Conservation (phyloP, 2,797 vertebrate species). For the Cheirogaleus major region DNA sequence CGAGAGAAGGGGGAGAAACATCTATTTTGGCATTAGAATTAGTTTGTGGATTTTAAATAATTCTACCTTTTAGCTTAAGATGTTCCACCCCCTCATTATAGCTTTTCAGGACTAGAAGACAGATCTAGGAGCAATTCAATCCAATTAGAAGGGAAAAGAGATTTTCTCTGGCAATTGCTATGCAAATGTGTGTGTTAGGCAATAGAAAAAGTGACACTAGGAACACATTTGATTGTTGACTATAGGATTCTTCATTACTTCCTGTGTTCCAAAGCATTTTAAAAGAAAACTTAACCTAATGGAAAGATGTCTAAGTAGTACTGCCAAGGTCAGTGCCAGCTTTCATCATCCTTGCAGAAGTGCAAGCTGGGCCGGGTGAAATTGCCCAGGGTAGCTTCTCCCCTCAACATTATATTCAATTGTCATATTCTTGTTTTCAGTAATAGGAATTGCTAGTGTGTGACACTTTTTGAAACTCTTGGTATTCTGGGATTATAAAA, state of each 20-base stretch:
- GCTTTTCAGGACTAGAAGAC: constrained; percentile 63
- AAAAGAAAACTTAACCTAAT: background rate
- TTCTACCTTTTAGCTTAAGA: constrained; percentile 46
- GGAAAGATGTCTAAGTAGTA: background rate
- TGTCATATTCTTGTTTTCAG: constrained; percentile 60
- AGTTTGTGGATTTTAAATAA: constrained; percentile 53
- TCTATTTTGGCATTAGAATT: background rate
- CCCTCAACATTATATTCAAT: background rate
- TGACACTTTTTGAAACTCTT: constrained; percentile 60
- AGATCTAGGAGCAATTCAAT: constrained; percentile 69
- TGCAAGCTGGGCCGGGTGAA: background rate
- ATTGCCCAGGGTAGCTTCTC: constrained; percentile 28
- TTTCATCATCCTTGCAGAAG: background rate
- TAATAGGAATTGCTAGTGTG: constrained; percentile 64
- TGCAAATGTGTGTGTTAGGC: constrained; percentile 29
- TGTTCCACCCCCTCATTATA: constrained; percentile 56
- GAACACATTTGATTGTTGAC: background rate
- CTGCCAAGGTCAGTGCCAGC: constrained; percentile 41
- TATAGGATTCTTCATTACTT: constrained; percentile 33
- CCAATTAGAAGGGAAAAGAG: constrained; percentile 67
- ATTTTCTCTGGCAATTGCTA: constrained; percentile 63
- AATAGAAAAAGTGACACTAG: background rate
- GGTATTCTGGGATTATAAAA: constrained; percentile 64
- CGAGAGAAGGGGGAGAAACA: background rate
- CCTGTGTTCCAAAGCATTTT: background rate